Percentiles rank a stretch among this genome's conserved stretches.
Conservation (phyloP, 1,140 invertebrate species). For the Leptinotarsa undecemlineata region DNA sequence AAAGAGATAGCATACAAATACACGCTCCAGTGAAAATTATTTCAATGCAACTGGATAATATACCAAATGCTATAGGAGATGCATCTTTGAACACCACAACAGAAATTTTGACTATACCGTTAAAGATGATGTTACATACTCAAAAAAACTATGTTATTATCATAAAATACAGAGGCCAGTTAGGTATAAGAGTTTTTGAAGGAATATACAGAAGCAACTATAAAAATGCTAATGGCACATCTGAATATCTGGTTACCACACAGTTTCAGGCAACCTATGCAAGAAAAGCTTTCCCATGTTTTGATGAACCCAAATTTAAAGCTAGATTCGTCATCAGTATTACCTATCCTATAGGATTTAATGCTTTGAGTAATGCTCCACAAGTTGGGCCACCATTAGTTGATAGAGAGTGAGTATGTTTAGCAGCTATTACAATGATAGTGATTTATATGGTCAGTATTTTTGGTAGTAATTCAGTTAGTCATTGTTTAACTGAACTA, state of each 20-base stretch:
- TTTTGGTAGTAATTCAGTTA: too few species aligned
- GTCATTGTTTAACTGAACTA: too few species aligned
- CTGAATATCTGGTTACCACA: conserved; percentile 60
- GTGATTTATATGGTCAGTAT: too few species aligned
- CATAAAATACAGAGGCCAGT: conserved; percentile 1
- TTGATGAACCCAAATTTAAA: conserved; percentile 87
- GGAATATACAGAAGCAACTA: conserved; percentile 20
- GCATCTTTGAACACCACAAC: neutral
- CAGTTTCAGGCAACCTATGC: conserved; percentile 85
- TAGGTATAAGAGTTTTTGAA: neutral
- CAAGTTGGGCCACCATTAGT: neutral
- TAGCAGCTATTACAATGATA: too few species aligned
- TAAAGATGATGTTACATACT: neutral
- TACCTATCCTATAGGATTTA: conserved; percentile 60
- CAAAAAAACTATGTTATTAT: neutral
- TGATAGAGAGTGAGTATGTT: neutral
- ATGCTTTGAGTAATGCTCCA: conserved; percentile 60
- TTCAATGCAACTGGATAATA: neutral
- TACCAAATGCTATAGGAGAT: neutral
- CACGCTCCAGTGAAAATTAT: neutral
- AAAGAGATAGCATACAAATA: neutral
- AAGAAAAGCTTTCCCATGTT: conserved; percentile 84
- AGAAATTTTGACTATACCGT: conserved; percentile 11
- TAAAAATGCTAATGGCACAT: neutral
- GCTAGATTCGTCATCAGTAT: conserved; percentile 74